Evolutionary conservation across 1,140 invertebrate species (phyloP).

Genomic region (Ridgeia piscesae): DNA sequence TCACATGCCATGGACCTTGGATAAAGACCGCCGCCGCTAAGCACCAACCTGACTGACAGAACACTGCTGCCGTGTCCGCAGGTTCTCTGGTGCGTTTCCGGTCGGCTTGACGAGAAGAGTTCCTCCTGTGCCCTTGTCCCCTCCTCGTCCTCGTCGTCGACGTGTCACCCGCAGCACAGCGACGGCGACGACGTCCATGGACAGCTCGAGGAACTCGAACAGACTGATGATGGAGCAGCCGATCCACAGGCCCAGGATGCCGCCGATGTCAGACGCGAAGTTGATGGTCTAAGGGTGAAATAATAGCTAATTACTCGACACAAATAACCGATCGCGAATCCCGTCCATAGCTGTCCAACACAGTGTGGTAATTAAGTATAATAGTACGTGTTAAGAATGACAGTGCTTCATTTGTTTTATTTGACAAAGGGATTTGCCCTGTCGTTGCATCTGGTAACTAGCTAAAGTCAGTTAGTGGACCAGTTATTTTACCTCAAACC

Average conservation of each 20-base stretch:
- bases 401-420: too few relatives aligned
- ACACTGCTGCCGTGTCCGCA: neutral
- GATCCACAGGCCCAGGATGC: slow-evolving; percentile 26
- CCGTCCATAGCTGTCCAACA: too few relatives aligned
- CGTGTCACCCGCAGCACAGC: neutral
- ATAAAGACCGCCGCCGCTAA: too few relatives aligned
- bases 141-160: neutral
- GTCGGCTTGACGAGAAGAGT: neutral
- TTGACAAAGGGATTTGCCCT: too few relatives aligned
- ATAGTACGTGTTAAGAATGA: too few relatives aligned
- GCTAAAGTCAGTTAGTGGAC: too few relatives aligned
- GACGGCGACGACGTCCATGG: slow-evolving; percentile 15
- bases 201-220: slow-evolving; percentile 26
- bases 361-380: too few relatives aligned
- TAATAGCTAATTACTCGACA: too few relatives aligned
- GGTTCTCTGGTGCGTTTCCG: neutral
- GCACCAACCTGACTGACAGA: neutral
- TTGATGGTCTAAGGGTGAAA: slow-evolving; percentile 12
- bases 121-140: neutral
- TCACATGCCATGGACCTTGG: too few relatives aligned
- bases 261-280: slow-evolving; percentile 27
- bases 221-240: slow-evolving; percentile 28
- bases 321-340: too few relatives aligned
- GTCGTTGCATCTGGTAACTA: too few relatives aligned
- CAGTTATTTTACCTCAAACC: too few relatives aligned